Evolutionary conservation across 2,797 vertebrate species (phyloP).

Genomic region (Clarias laeviceps): DNA sequence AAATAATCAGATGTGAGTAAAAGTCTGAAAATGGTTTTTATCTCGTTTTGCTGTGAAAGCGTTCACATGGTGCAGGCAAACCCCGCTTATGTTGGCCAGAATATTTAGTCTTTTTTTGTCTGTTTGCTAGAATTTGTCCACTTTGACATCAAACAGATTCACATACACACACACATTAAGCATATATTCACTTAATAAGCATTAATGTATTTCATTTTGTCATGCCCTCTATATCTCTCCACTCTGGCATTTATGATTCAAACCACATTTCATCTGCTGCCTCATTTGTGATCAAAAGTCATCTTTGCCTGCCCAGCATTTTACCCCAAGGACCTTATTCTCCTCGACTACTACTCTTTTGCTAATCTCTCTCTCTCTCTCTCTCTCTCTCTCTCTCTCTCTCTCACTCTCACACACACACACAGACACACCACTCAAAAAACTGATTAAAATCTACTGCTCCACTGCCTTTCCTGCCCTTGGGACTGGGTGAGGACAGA

Average conservation of each 20-base stretch:
- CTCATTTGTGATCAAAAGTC: slow-evolving; percentile 48
- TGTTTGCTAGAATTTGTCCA: background rate
- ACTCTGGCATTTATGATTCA: slow-evolving; percentile 47
- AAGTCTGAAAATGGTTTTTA: no score
- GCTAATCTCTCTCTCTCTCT: slow-evolving; percentile 17
- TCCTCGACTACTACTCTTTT: slow-evolving; percentile 50
- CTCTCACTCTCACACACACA: slow-evolving; percentile 40
- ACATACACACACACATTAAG: no score
- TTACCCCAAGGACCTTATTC: slow-evolving; percentile 57
- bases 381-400: slow-evolving; percentile 19
- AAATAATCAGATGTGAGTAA: no score
- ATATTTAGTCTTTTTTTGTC: background rate
- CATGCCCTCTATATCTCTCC: background rate
- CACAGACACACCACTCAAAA: slow-evolving; percentile 28
- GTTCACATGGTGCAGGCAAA: background rate
- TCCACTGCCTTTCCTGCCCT: slow-evolving; percentile 51
- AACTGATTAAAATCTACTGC: slow-evolving; percentile 57
- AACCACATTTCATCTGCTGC: slow-evolving; percentile 33
- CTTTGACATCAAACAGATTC: background rate
- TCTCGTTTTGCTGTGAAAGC: no score
- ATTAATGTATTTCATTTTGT: background rate
- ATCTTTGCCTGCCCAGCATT: slow-evolving; percentile 40
- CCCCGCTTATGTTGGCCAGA: background rate
- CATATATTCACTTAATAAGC: background rate
- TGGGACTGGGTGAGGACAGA: slow-evolving; percentile 50